Evolutionary conservation across 2,797 vertebrate genomes (phyloP).

Genomic region (Aeoliscus strigatus): DNA sequence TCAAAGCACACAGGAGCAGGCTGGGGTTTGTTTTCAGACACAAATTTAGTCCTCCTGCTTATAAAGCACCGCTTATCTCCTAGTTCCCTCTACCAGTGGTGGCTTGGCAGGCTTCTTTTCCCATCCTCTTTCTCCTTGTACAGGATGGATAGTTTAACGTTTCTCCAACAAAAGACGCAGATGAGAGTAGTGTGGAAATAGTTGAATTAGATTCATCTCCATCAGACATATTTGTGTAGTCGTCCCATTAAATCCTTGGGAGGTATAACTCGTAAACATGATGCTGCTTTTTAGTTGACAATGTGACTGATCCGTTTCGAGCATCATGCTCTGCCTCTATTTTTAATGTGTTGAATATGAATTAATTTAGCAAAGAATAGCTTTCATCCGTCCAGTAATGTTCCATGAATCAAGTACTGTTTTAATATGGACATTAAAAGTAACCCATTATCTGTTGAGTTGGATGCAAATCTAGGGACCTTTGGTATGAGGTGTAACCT

Average conservation of each 20-base stretch:
- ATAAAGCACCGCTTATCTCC: slow-evolving; percentile 26
- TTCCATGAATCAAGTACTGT: too few species aligned
- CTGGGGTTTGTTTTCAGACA: slow-evolving; percentile 66
- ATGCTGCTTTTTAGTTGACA: too few species aligned
- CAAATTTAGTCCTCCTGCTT: slow-evolving; percentile 47
- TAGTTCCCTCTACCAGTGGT: slow-evolving; percentile 26
- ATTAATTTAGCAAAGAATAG: too few species aligned
- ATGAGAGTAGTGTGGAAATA: slow-evolving; percentile 3
- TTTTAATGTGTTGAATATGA: too few species aligned
- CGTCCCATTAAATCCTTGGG: slow-evolving; percentile 7
- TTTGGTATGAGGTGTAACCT: slow-evolving; percentile 43
- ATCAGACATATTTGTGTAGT: slow-evolving; percentile 4
- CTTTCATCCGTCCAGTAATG: too few species aligned
- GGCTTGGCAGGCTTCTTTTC: slow-evolving; percentile 36
- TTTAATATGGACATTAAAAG: too few species aligned
- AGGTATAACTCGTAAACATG: too few species aligned
- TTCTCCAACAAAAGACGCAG: slow-evolving; percentile 3
- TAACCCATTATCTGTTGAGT: too few species aligned
- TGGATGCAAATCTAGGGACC: too few species aligned
- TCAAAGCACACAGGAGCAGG: slow-evolving; percentile 21
- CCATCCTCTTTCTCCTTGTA: slow-evolving; percentile 22
- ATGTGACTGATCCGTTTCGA: too few species aligned
- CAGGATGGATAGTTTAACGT: slow-evolving; percentile 17
- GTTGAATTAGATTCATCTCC: slow-evolving; percentile 4
- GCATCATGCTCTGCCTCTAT: too few species aligned